These are phyloP conservation scores for Crambe crambe DNA, from an alignment of 37 sponge, comb jelly and placozoan genomes.

Conservation along the genomic window DNA sequence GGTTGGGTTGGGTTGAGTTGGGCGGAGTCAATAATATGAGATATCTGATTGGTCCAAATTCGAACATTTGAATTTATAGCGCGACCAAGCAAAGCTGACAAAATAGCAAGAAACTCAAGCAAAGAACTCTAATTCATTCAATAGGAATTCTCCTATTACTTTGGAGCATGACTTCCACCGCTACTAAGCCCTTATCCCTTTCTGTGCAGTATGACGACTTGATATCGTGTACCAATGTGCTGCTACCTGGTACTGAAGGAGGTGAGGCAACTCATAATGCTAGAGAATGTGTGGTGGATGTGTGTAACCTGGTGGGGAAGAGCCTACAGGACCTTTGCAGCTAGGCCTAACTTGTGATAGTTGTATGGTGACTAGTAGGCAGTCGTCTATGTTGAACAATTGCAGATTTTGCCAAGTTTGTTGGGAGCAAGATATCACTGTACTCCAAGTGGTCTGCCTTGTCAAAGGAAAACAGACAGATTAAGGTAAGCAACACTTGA, in stretches of 20 bases:
- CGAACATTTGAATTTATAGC: background rate
- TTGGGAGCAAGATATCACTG: slow-evolving; percentile 8
- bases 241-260: slow-evolving; percentile 42
- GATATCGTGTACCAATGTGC: slow-evolving; percentile 29
- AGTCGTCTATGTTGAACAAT: too few species aligned
- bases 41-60: slow-evolving; percentile 1
- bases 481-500: slow-evolving; percentile 12
- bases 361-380: too few species aligned
- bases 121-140: too few species aligned
- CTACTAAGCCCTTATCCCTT: slow-evolving; percentile 10
- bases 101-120: too few species aligned
- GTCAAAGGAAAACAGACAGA: background rate
- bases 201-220: slow-evolving; percentile 48
- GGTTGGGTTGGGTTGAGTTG: too few species aligned
- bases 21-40: background rate
- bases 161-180: background rate
- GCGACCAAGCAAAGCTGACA: background rate
- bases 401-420: slow-evolving; percentile 45
- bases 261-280: slow-evolving; percentile 50
- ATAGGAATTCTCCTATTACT: too few species aligned
- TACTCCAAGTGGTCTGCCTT: slow-evolving; percentile 6
- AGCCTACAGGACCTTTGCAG: too few species aligned
- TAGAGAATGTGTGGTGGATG: background rate
- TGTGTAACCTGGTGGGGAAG: background rate
- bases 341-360: too few species aligned